Base-by-base conservation (phyloP, 2,113 vertebrate genomes). In the Regulus satrapa region DNA sequence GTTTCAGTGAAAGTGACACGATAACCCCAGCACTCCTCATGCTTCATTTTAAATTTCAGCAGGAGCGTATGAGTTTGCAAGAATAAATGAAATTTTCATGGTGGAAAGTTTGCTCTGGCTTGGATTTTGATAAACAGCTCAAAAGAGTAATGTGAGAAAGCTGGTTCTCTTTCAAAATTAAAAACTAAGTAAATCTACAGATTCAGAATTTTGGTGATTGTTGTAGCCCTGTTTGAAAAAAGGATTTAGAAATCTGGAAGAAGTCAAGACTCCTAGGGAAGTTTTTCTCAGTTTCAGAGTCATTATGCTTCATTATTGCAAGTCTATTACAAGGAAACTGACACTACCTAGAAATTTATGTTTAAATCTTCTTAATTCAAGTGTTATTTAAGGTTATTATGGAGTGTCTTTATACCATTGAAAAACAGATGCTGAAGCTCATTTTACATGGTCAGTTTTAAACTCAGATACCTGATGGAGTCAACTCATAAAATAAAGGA, bases 131-230 rank as follows among this genome's bases (percentile, higher is more conserved):
- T 58, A 40, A 62, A 67, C 31, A 72, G 61, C 8, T 92, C 49
- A 67, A 74, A 92, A 87, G 43, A 81, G 21, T 25, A 77, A 73
- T 41, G 81, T 14, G 49, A 67, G 80, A 45, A 85, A 95, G 10
- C 28, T 80, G 58, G 46, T 94, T 89, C 58, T 88, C 89, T 86
- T 95, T 91, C 72, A 89, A 43, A 49, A 75, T 80, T 76, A 83
- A 96, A 73, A 58, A 46, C 4, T 11, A 41, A 49, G 29, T 78
- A 73, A 97, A 94, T 62, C 14, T 19, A 24, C 29, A 68, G 41
- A 81, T 88, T 73, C 59, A 48, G 29, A 52, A 62, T 64, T 54
- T 91, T 62, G 24, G 49, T 93, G 61, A 64, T 85, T 36, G 75
- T 75, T 82, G 23, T n/a, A 67, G 25, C 5, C 5, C 21, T 68